phyloP scores from a whole-genome alignment of 2,888 invertebrate genomes.

The Timandra comae region DNA sequence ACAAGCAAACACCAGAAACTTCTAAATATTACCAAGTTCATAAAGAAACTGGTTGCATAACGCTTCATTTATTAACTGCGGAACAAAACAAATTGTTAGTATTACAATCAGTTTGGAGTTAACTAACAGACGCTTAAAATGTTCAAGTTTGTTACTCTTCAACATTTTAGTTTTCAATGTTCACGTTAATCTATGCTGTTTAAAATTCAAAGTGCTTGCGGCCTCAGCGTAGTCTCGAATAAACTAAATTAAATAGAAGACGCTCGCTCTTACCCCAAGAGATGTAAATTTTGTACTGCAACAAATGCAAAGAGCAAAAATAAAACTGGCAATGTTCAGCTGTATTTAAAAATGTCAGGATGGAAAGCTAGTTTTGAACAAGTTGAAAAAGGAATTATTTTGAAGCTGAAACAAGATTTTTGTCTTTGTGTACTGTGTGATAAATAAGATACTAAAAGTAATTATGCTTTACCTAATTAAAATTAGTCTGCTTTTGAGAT shows the following conservation, averaged over 20 bases:
- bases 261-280: constrained; percentile 30
- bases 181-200: constrained; percentile 37
- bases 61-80: too few species aligned
- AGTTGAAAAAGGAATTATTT: too few species aligned
- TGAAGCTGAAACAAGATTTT: too few species aligned
- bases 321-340: constrained; percentile 5
- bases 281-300: constrained; percentile 42
- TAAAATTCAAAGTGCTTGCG: constrained; percentile 46
- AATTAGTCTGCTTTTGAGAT: too few species aligned
- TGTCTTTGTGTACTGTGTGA: too few species aligned
- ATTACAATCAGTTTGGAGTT: constrained; percentile 16
- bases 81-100: too few species aligned
- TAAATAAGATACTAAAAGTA: too few species aligned
- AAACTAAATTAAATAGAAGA: constrained; percentile 44
- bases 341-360: constrained; percentile 5
- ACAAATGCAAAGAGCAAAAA: constrained; percentile 21
- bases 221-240: constrained; percentile 30
- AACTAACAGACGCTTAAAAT: constrained; percentile 18
- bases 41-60: too few species aligned
- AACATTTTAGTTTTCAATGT: constrained; percentile 31
- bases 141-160: constrained; percentile 16
- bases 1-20: too few species aligned
- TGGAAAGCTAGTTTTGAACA: background rate
- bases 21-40: too few species aligned
- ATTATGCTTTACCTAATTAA: too few species aligned